Conservation (phyloP, 1,140 invertebrate genomes). For the Anastrepha obliqua region DNA sequence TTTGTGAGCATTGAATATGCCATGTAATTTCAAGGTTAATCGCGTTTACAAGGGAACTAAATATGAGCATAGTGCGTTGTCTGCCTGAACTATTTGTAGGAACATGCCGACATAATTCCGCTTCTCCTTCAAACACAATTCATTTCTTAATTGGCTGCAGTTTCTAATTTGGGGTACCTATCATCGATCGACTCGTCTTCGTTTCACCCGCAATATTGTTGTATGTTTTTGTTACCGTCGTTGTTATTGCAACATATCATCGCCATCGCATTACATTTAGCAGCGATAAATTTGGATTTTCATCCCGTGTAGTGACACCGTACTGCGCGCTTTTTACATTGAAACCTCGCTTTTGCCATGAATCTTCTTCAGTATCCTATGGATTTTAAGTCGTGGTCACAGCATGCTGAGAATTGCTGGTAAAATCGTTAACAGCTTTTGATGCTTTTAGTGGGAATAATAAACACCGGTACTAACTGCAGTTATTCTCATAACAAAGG, state of each 20-base stretch:
- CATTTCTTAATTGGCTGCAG: conserved; percentile 32
- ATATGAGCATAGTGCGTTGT: background rate
- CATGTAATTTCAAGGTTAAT: conserved; percentile 41
- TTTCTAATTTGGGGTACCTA: conserved; percentile 45
- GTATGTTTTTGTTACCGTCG: conserved; percentile 16
- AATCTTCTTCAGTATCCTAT: too few relatives aligned
- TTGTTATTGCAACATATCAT: conserved; percentile 43
- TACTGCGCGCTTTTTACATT: background rate
- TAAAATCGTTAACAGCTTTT: background rate
- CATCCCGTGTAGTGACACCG: background rate
- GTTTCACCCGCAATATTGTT: background rate
- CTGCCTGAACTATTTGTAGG: background rate
- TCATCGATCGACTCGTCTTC: conserved; percentile 3
- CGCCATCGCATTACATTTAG: background rate
- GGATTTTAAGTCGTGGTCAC: too few relatives aligned
- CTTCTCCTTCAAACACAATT: conserved; percentile 14
- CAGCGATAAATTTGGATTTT: conserved; percentile 15
- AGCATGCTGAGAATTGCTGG: too few relatives aligned
- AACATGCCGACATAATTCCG: background rate
- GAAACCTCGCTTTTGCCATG: background rate
- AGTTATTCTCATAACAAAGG: background rate
- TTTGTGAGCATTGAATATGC: conserved; percentile 9
- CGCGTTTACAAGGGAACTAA: conserved; percentile 28
- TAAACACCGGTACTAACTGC: background rate
- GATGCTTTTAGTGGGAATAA: background rate